phyloP scores from a whole-genome alignment of 2,797 vertebrate species.

The Eulemur mongoz region DNA sequence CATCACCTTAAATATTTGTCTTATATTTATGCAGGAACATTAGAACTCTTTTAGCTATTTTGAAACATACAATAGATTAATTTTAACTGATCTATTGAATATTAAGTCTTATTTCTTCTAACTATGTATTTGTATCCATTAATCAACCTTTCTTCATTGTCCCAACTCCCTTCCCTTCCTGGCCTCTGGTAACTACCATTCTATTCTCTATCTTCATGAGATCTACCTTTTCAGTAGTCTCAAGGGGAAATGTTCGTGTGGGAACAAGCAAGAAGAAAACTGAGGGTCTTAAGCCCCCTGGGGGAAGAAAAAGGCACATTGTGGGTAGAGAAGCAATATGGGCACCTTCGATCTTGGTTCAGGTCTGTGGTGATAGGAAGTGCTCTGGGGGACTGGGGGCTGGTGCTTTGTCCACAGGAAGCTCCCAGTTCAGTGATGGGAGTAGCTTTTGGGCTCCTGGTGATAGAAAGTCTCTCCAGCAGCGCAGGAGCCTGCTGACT shows the following conservation, averaged over 20 bases:
- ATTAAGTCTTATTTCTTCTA: neutral
- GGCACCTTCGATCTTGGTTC: too few relatives aligned
- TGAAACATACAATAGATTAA: neutral
- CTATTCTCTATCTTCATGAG: neutral
- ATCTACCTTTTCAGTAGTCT: neutral
- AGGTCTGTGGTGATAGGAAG: too few relatives aligned
- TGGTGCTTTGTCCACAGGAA: too few relatives aligned
- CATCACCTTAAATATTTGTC: neutral
- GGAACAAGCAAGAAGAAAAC: neutral
- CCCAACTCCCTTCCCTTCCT: neutral
- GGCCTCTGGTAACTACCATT: neutral
- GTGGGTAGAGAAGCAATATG: too few relatives aligned
- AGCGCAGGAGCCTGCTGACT: too few relatives aligned
- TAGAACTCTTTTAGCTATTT: neutral
- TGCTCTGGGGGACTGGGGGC: too few relatives aligned
- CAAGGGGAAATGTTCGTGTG: too few relatives aligned
- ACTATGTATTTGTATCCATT: neutral
- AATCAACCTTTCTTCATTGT: neutral
- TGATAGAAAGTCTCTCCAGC: too few relatives aligned
- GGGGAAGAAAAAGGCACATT: too few relatives aligned
- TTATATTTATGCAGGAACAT: neutral
- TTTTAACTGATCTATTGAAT: neutral
- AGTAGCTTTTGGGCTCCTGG: too few relatives aligned
- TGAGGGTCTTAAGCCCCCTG: too few relatives aligned
- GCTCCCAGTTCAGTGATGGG: too few relatives aligned